phyloP scores from a whole-genome alignment of 2,888 invertebrate species.

The Drosophila parthenogenetica region DNA sequence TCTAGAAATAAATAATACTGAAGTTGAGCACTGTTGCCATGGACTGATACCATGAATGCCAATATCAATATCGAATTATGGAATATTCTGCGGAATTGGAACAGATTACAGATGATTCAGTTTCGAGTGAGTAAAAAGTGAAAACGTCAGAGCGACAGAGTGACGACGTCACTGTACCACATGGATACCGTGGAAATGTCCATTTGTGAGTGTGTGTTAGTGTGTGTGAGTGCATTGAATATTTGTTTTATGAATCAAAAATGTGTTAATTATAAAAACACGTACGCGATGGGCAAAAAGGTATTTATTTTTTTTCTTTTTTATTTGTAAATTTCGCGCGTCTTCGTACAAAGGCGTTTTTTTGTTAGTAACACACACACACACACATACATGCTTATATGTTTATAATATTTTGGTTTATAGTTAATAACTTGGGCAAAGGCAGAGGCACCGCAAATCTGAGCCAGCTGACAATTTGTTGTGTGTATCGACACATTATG shows the following conservation, averaged over 20 bases:
- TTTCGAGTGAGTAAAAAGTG: conserved; percentile 66
- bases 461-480: conserved; percentile 47
- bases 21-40: conserved; percentile 39
- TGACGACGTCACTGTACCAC: conserved; percentile 12
- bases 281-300: conserved; percentile 48
- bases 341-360: conserved; percentile 43
- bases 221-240: conserved; percentile 17
- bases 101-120: conserved; percentile 48
- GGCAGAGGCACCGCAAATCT: conserved; percentile 31
- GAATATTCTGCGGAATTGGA: background rate
- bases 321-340: conserved; percentile 54
- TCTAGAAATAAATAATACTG: too few relatives aligned
- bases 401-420: conserved; percentile 51
- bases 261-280: conserved; percentile 74
- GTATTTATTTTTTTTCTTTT: conserved; percentile 27
- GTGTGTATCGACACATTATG: conserved; percentile 59
- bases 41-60: conserved; percentile 19
- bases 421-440: conserved; percentile 65
- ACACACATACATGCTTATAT: too few relatives aligned
- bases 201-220: background rate
- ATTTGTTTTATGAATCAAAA: conserved; percentile 68
- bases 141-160: conserved; percentile 37
- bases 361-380: conserved; percentile 17
- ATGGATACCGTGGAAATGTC: background rate
- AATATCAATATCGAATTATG: too few relatives aligned